A percentile compares a stretch with the other conserved stretches of the same genome.
phyloP scores from a whole-genome alignment of 2,888 invertebrate species.

The Pheosia tremula region DNA sequence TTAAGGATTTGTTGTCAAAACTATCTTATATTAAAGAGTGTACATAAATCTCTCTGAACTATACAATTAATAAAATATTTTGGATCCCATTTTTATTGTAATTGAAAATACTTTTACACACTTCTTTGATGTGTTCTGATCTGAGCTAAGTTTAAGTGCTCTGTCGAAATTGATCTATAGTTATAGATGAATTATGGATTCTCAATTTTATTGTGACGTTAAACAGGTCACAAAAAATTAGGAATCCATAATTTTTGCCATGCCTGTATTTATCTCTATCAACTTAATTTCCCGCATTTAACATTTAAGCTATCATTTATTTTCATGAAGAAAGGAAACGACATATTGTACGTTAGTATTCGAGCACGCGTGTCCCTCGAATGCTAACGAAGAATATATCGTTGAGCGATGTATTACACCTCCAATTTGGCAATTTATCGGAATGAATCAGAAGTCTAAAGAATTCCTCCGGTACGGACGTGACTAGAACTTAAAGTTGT shows the following conservation, averaged over 20 bases:
- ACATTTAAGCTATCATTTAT: constrained; percentile 3
- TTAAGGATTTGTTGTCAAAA: neutral
- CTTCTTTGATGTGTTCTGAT: no score
- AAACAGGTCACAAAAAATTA: no score
- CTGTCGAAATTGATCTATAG: no score
- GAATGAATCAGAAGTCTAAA: constrained; percentile 30
- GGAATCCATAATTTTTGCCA: no score
- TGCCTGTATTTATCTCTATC: no score
- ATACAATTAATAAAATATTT: no score
- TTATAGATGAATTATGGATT: no score
- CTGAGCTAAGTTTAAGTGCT: no score
- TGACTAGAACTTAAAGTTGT: constrained; percentile 27
- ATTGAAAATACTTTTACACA: no score
- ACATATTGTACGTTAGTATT: constrained; percentile 7
- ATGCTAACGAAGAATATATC: no score
- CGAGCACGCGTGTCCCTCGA: neutral
- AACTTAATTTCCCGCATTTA: neutral
- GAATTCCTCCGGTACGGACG: constrained; percentile 26
- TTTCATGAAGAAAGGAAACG: neutral
- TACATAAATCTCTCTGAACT: neutral
- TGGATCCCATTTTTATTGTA: no score
- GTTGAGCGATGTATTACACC: constrained; percentile 12
- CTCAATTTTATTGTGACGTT: no score
- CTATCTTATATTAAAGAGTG: neutral
- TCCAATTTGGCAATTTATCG: constrained; percentile 15